A percentile compares a stretch with the other conserved stretches of the same genome.
Evolutionary conservation across 2,888 invertebrate species (phyloP).

Genomic region (Cantharis flavilabris): DNA sequence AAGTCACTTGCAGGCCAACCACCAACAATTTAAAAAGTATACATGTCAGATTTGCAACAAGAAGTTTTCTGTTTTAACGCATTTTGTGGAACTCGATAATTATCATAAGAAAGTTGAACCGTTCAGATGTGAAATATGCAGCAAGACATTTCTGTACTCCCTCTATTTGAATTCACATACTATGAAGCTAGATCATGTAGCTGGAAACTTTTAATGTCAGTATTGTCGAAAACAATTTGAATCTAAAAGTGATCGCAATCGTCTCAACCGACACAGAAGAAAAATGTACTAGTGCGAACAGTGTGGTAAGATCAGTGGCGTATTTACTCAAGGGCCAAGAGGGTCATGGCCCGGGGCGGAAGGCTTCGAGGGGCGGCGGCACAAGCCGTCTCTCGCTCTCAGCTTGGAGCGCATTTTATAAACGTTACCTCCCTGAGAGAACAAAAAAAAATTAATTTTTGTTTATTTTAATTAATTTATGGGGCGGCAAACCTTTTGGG

Average conservation of each 20-base stretch:
- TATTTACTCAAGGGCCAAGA: too few relatives aligned
- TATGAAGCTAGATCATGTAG: not conserved
- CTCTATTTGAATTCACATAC: not conserved
- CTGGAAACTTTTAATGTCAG: not conserved
- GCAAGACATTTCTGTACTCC: not conserved
- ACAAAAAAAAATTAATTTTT: too few relatives aligned
- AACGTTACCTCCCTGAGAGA: too few relatives aligned
- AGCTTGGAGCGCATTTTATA: too few relatives aligned
- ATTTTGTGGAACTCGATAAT: not conserved
- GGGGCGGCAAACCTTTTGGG: too few relatives aligned
- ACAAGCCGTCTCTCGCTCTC: too few relatives aligned
- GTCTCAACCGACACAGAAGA: not conserved
- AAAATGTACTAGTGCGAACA: not conserved
- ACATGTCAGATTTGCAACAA: not conserved
- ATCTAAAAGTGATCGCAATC: not conserved
- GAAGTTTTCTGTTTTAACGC: not conserved
- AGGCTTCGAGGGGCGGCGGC: too few relatives aligned
- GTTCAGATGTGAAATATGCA: not conserved
- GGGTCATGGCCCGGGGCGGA: too few relatives aligned
- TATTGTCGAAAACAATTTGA: not conserved
- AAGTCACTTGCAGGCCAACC: too few relatives aligned
- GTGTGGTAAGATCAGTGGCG: too few relatives aligned
- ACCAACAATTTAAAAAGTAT: too few relatives aligned
- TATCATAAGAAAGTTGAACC: not conserved
- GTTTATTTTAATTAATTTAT: too few relatives aligned